These are phyloP conservation scores for Rotaria sp. DNA, from an alignment of 2,888 invertebrate genomes.

Conservation along the genomic window DNA sequence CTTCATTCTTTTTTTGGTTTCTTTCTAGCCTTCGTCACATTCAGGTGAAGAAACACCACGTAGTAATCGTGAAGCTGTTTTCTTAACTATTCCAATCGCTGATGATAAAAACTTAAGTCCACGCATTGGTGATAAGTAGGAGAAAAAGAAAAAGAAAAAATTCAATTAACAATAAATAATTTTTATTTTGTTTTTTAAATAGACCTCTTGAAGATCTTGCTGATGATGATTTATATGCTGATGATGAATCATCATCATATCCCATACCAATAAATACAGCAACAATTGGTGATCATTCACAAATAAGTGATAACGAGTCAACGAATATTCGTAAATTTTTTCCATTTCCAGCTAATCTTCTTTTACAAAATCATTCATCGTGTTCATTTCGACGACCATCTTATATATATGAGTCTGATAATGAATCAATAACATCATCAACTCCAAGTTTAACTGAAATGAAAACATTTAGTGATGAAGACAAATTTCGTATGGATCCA, in stretches of 20 bases:
- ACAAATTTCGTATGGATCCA: constrained; percentile 11
- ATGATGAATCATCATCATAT: background rate
- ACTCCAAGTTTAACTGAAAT: background rate
- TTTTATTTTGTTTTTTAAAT: background rate
- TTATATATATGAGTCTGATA: constrained; percentile 5
- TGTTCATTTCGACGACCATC: constrained; percentile 12
- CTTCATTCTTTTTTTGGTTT: background rate
- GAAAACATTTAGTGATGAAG: constrained; percentile 1
- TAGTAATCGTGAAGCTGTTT: background rate
- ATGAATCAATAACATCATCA: background rate
- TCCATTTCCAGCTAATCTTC: constrained; percentile 20
- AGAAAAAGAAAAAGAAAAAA: too few relatives aligned
- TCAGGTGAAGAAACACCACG: constrained; percentile 15
- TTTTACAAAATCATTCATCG: background rate
- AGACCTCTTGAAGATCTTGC: constrained; percentile 29
- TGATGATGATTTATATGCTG: constrained; percentile 28
- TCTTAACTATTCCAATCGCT: background rate
- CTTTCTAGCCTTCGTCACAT: background rate
- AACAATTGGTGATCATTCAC: background rate
- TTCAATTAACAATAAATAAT: too few relatives aligned
- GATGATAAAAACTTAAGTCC: background rate
- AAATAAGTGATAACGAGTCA: background rate
- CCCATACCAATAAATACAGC: background rate
- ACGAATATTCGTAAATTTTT: background rate
- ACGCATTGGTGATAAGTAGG: constrained; percentile 14